phyloP scores from a whole-genome alignment of 2,888 invertebrate species.

The Eupithecia tripunctaria region DNA sequence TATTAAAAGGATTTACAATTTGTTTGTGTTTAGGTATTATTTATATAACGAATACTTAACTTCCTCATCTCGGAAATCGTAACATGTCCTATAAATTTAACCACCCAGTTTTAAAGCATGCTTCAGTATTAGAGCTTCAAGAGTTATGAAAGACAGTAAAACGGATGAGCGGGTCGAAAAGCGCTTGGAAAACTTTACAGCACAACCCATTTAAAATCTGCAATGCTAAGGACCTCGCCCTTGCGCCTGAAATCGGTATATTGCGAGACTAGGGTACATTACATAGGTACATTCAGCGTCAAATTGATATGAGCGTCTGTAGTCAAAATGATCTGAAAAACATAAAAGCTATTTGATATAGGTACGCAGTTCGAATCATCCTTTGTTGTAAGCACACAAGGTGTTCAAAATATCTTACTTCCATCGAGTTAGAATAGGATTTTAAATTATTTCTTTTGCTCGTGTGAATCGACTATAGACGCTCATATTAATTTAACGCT shows the following conservation, averaged over 20 bases:
- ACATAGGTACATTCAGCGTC: not conserved
- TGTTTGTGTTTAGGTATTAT: not conserved
- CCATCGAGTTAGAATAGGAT: no score
- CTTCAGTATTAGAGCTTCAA: not conserved
- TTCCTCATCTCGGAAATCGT: not conserved
- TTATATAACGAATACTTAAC: not conserved
- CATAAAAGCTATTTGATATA: no score
- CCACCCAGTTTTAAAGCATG: not conserved
- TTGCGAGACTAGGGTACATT: not conserved
- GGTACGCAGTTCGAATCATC: no score
- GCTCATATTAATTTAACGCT: no score
- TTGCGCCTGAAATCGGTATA: not conserved
- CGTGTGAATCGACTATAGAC: no score
- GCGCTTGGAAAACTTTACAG: slow-evolving; percentile 2
- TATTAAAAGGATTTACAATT: not conserved
- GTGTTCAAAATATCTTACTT: no score
- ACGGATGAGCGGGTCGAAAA: not conserved
- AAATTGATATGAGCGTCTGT: no score
- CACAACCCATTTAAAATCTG: slow-evolving; percentile 9
- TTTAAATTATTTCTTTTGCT: no score
- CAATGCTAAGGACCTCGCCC: slow-evolving; percentile 13
- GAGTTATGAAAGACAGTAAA: slow-evolving; percentile 1
- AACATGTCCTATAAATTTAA: slow-evolving; percentile 1
- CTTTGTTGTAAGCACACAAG: no score
- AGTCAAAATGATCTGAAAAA: no score